A percentile compares a stretch with the other conserved stretches of the same genome.
phyloP scores from a whole-genome alignment of 2,113 vertebrate species.

The Speoplatyrhinus poulsoni region DNA sequence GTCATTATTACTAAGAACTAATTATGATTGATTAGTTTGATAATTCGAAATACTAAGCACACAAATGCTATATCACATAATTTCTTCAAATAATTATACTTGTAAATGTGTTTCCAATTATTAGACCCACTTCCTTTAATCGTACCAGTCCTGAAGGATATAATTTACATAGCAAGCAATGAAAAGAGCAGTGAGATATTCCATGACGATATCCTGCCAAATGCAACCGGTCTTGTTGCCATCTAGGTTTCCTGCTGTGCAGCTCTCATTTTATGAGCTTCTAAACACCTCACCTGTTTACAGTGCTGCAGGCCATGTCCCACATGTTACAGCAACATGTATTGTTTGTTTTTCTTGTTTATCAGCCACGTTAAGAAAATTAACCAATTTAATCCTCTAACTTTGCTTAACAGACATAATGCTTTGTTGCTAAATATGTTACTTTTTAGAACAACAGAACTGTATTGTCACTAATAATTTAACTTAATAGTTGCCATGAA shows the following conservation, averaged over 20 bases:
- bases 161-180: constrained; percentile 39
- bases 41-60: no score
- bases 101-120: no score
- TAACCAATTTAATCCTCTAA: neutral
- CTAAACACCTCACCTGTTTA: constrained; percentile 52
- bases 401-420: no score
- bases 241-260: constrained; percentile 35
- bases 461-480: no score
- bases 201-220: constrained; percentile 38
- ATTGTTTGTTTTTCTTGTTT: constrained; percentile 7
- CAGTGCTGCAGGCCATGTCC: constrained; percentile 25
- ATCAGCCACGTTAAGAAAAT: constrained; percentile 1
- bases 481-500: no score
- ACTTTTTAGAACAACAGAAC: no score
- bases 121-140: constrained; percentile 10
- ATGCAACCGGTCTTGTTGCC: constrained; percentile 46
- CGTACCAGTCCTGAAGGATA: constrained; percentile 2
- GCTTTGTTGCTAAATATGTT: no score
- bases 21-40: no score
- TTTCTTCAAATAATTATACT: no score
- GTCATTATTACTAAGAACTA: no score
- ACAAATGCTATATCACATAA: no score
- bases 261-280: constrained; percentile 50
- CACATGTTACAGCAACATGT: constrained; percentile 14
- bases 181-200: constrained; percentile 31